These are phyloP conservation scores for Thymelicus lineola DNA, from an alignment of 2,888 invertebrate species.

Conservation along the genomic window DNA sequence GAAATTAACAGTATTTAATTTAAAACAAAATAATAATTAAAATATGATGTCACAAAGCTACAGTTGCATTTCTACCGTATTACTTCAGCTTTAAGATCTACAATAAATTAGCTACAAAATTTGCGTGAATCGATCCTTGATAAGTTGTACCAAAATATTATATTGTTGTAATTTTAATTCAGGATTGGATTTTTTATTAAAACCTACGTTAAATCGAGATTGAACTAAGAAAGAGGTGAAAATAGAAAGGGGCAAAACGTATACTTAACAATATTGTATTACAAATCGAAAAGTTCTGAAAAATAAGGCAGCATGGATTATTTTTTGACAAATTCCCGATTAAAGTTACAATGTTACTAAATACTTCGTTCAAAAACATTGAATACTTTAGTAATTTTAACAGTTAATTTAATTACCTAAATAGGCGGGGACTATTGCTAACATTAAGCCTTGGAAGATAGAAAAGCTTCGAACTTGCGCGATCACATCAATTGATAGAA, in stretches of 20 bases:
- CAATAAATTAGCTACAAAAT: slow-evolving; percentile 22
- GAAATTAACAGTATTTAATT: neutral
- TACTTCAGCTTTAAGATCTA: slow-evolving; percentile 21
- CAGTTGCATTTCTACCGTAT: slow-evolving; percentile 14
- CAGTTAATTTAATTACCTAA: slow-evolving; percentile 33
- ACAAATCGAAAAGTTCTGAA: slow-evolving; percentile 1
- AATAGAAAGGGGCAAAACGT: slow-evolving; percentile 21
- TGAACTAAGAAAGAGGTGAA: slow-evolving; percentile 31
- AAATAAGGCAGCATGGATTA: neutral
- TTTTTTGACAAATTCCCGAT: neutral
- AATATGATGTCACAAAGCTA: slow-evolving; percentile 9
- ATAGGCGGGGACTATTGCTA: slow-evolving; percentile 53
- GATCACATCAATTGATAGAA: slow-evolving; percentile 20
- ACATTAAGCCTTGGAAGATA: slow-evolving; percentile 60
- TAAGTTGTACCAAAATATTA: slow-evolving; percentile 4
- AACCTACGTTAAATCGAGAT: slow-evolving; percentile 18
- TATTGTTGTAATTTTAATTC: slow-evolving; percentile 11
- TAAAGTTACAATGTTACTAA: slow-evolving; percentile 13
- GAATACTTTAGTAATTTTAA: slow-evolving; percentile 18
- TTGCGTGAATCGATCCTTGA: slow-evolving; percentile 39
- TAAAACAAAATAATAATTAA: neutral
- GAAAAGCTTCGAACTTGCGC: slow-evolving; percentile 65
- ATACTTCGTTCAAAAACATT: neutral
- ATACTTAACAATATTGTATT: slow-evolving; percentile 21
- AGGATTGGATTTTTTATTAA: slow-evolving; percentile 1